phyloP scores from a whole-genome alignment of 2,888 invertebrate genomes.

The Lydus trimaculatus region DNA sequence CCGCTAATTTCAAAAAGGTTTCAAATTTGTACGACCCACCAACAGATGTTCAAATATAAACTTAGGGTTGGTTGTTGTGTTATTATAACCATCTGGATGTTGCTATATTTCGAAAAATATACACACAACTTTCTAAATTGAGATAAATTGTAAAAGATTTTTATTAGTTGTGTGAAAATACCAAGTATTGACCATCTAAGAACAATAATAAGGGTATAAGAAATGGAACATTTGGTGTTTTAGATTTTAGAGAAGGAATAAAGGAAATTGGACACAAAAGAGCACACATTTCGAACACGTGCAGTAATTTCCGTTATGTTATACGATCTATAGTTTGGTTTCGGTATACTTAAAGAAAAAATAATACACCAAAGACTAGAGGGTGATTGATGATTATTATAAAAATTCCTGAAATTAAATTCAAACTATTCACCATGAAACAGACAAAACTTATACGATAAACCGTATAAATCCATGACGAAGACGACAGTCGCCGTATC shows the following conservation, averaged over 20 bases:
- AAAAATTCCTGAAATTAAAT: neutral
- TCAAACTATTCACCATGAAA: neutral
- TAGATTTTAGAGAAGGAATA: too few species aligned
- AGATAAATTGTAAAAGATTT: neutral
- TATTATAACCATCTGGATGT: neutral
- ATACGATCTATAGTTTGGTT: slow-evolving; percentile 19
- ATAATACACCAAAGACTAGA: neutral
- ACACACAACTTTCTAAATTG: neutral
- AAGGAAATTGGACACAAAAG: slow-evolving; percentile 23
- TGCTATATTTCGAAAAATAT: neutral
- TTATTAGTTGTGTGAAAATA: neutral
- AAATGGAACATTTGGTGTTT: slow-evolving; percentile 34
- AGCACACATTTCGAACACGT: slow-evolving; percentile 33
- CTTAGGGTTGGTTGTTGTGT: too few species aligned
- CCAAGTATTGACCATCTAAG: slow-evolving; percentile 15
- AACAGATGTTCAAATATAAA: slow-evolving; percentile 26
- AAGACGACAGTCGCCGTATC: slow-evolving; percentile 1
- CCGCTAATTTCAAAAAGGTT: slow-evolving; percentile 18
- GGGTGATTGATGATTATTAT: neutral
- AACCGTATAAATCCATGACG: neutral
- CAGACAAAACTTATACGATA: neutral
- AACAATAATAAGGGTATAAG: slow-evolving; percentile 32
- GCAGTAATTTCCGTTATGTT: slow-evolving; percentile 29
- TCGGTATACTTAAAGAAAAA: neutral
- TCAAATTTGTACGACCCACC: slow-evolving; percentile 24